Base-by-base conservation (phyloP, 2,888 invertebrate genomes). In the Drosophila affinis region DNA sequence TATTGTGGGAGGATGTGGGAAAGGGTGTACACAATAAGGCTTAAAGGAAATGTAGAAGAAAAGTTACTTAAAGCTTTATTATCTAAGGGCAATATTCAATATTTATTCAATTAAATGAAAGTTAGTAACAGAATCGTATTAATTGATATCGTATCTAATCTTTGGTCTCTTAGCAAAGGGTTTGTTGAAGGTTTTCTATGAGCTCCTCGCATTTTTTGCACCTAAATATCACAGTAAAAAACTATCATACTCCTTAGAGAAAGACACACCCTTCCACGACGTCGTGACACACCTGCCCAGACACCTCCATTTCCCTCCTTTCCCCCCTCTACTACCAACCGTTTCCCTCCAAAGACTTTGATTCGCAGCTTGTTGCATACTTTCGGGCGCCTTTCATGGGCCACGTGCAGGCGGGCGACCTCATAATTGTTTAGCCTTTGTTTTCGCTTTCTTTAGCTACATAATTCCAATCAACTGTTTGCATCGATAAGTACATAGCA, bases 391-490 rank as follows among this genome's bases (percentile, higher is more conserved):
- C 56, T 64, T 71, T 70, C 63, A 64, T 55, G 59, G 58, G 68
- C 51, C 64, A 72, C 77, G 75, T 73, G 77, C 63, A 57, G 51
- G 54, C 72, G 61, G 49, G 27, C 12, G 47, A 14, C 18, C 61
- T 61, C 68, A 51, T 56, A 54, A 68, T 76, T 59, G 55, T 39
- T 65, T 57, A 14, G 62, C 56, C 65, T 47, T 63, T 62, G 34
- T 54, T 56, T 59, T 60, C 79, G 14, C 24, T 3, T 21, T 21
- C 21, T 21, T 21, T 21, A 3, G 21, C 21, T 3, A 29, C 71
- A 72, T 83, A 76, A 83, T 83, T 78, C 70, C 87, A 87, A 78
- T 81, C 78, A 83, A 81, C 81, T 76, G 81, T 75, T 81, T 80
- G 78, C 68, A 80, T 80, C 76, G 65, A 83, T 83, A 83, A 80